Evolutionary conservation across 2,113 vertebrate genomes (phyloP).

Genomic region (Choloepus hoffmanni): DNA sequence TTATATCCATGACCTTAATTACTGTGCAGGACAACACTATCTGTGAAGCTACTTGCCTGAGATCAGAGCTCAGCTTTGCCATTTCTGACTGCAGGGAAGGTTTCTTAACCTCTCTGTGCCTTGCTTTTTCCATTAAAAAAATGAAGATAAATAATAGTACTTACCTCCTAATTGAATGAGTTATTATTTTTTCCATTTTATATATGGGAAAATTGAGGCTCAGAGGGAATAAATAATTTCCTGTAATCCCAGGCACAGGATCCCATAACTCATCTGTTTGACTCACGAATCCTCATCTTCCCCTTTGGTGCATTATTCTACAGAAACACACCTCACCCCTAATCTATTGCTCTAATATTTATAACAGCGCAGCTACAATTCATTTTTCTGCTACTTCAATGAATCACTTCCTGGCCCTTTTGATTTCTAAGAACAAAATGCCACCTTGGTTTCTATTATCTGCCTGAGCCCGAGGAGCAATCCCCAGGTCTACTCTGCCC

Average conservation of each 20-base stretch:
- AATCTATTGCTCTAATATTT: slow-evolving; percentile 75
- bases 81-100: neutral
- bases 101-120: neutral
- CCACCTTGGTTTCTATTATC: slow-evolving; percentile 62
- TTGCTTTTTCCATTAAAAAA: neutral
- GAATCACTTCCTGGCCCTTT: slow-evolving; percentile 71
- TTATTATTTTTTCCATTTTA: slow-evolving; percentile 40
- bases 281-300: neutral
- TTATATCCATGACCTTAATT: too few species aligned
- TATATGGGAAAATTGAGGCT: neutral
- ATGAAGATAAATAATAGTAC: neutral
- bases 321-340: slow-evolving; percentile 31
- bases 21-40: too few species aligned
- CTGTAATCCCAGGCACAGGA: neutral
- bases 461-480: slow-evolving; percentile 32
- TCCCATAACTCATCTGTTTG: neutral
- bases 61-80: neutral
- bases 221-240: slow-evolving; percentile 50
- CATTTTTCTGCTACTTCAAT: slow-evolving; percentile 52
- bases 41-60: neutral
- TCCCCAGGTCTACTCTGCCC: neutral
- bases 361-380: slow-evolving; percentile 60
- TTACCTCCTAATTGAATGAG: slow-evolving; percentile 9
- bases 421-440: slow-evolving; percentile 78
- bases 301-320: neutral